Evolutionary conservation across 2,888 invertebrate species (phyloP).

Genomic region (Pseudococcus viburni): DNA sequence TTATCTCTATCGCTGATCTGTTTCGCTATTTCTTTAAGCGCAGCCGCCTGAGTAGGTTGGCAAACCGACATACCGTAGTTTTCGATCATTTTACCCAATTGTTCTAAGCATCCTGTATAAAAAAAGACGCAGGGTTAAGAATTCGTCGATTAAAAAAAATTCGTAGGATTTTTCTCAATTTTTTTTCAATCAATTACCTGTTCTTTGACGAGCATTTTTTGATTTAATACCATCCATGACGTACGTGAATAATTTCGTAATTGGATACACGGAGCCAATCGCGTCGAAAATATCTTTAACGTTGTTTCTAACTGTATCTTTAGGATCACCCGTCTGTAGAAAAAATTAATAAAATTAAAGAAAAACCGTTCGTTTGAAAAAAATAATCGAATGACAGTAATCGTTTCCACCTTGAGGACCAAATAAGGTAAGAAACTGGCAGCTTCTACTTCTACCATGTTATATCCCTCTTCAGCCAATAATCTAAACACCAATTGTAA

Average conservation of each 20-base stretch:
- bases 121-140: conserved; percentile 52
- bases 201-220: conserved; percentile 95
- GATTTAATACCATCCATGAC: conserved; percentile 96
- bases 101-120: conserved; percentile 88
- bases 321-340: conserved; percentile 90
- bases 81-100: conserved; percentile 88
- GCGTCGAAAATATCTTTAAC: conserved; percentile 89
- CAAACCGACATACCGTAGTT: conserved; percentile 88
- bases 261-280: conserved; percentile 88
- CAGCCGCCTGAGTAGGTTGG: conserved; percentile 83
- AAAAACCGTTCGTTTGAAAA: background rate
- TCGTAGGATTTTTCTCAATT: background rate
- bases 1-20: conserved; percentile 98
- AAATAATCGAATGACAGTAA: conserved; percentile 57
- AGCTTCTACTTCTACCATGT: conserved; percentile 91
- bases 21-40: conserved; percentile 91
- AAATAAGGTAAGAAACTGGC: conserved; percentile 95
- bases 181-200: conserved; percentile 74
- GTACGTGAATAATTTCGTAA: conserved; percentile 89
- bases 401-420: conserved; percentile 82
- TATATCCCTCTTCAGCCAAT: conserved; percentile 85
- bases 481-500: conserved; percentile 86
- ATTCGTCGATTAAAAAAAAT: background rate
- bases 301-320: conserved; percentile 92
- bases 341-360: conserved; percentile 50